phyloP scores from a whole-genome alignment of 2,113 vertebrate genomes.

The Amphilophus citrinellus region DNA sequence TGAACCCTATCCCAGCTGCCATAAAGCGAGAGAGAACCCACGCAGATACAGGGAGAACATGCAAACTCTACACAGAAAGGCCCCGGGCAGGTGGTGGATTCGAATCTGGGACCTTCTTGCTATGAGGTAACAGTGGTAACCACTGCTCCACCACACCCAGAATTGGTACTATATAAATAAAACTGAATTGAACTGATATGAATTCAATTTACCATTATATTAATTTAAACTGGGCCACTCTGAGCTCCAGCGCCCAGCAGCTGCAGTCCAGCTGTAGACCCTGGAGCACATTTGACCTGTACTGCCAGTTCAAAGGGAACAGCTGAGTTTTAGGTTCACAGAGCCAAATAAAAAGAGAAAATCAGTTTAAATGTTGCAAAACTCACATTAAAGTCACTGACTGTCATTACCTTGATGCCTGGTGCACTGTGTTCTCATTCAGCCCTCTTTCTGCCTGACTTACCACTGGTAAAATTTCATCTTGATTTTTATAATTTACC shows the following conservation, averaged over 20 bases:
- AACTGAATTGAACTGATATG: background rate
- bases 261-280: background rate
- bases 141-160: too few species aligned
- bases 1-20: too few species aligned
- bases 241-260: background rate
- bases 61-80: too few species aligned
- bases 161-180: background rate
- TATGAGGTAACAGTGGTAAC: too few species aligned
- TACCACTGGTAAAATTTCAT: background rate
- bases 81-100: too few species aligned
- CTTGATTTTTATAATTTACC: background rate
- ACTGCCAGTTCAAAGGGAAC: background rate
- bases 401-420: background rate
- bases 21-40: too few species aligned
- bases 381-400: background rate
- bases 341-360: background rate
- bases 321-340: background rate
- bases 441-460: background rate
- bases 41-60: too few species aligned
- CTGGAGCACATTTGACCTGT: background rate
- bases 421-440: background rate
- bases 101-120: too few species aligned
- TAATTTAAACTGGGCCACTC: background rate
- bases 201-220: background rate
- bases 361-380: background rate